phyloP scores from a whole-genome alignment of 1,140 invertebrate species.

The Drosophila grimshawi region DNA sequence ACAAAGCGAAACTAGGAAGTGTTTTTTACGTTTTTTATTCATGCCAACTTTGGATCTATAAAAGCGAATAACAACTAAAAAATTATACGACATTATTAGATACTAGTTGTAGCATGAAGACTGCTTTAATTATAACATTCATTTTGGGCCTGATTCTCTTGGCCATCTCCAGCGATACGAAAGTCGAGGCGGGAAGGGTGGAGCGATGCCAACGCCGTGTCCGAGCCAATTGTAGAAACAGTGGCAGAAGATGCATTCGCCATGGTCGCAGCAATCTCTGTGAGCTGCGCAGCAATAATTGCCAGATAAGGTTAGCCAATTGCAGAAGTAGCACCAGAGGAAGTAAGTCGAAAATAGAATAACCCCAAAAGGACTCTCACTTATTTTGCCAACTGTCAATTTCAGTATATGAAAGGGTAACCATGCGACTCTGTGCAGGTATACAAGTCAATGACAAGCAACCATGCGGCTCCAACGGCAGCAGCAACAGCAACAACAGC shows the following conservation, averaged over 20 bases:
- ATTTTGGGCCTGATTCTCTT: background rate
- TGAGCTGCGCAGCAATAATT: conserved; percentile 36
- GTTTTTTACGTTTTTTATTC: background rate
- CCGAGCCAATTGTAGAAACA: background rate
- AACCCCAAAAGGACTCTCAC: background rate
- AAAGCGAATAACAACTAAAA: no score
- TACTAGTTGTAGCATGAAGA: no score
- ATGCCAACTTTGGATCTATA: no score
- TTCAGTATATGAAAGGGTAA: conserved; percentile 36
- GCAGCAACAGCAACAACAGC: conserved; percentile 8
- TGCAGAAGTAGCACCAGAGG: conserved; percentile 18
- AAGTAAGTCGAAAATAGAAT: no score
- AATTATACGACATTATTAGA: no score
- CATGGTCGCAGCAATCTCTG: conserved; percentile 46
- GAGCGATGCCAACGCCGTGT: background rate
- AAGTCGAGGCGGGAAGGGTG: background rate
- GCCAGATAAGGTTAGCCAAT: conserved; percentile 22
- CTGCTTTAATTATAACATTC: background rate
- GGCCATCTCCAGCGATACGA: background rate
- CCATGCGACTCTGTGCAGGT: conserved; percentile 15
- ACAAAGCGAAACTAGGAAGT: background rate
- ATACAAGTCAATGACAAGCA: conserved; percentile 12
- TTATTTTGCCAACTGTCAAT: background rate
- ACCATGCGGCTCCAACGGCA: conserved; percentile 26
- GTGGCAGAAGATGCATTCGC: conserved; percentile 24